phyloP scores from a whole-genome alignment of 2,888 invertebrate species.

The Catocala nupta region DNA sequence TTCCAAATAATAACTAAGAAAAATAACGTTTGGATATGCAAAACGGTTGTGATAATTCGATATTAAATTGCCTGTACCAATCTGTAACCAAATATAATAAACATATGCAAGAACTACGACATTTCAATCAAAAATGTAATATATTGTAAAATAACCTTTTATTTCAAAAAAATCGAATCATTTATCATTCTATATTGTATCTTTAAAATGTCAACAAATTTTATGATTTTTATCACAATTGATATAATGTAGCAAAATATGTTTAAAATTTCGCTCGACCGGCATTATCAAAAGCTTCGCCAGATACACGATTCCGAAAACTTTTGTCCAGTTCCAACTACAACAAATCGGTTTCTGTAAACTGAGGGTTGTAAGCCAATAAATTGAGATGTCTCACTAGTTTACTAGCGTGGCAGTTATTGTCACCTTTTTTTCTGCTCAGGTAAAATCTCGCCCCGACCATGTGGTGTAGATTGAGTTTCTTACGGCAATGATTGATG shows the following conservation, averaged over 20 bases:
- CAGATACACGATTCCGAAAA: conserved; percentile 35
- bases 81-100: background rate
- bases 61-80: conserved; percentile 5
- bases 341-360: conserved; percentile 58
- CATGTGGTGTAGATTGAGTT: conserved; percentile 77
- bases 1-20: conserved; percentile 12
- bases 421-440: conserved; percentile 79
- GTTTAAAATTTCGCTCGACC: conserved; percentile 40
- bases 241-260: conserved; percentile 36
- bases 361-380: conserved; percentile 63
- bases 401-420: conserved; percentile 75
- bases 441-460: conserved; percentile 74
- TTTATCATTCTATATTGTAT: conserved; percentile 22
- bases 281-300: conserved; percentile 63
- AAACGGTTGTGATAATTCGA: background rate
- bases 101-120: no score
- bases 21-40: background rate
- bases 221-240: conserved; percentile 39
- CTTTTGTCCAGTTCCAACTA: conserved; percentile 50
- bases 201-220: conserved; percentile 36
- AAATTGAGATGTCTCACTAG: conserved; percentile 83
- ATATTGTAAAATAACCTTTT: no score
- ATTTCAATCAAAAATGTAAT: no score
- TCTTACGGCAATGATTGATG: conserved; percentile 80
- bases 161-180: no score